These are phyloP conservation scores for Chlorodrepanis virens DNA, from an alignment of 2,113 vertebrate species.

Conservation along the genomic window DNA sequence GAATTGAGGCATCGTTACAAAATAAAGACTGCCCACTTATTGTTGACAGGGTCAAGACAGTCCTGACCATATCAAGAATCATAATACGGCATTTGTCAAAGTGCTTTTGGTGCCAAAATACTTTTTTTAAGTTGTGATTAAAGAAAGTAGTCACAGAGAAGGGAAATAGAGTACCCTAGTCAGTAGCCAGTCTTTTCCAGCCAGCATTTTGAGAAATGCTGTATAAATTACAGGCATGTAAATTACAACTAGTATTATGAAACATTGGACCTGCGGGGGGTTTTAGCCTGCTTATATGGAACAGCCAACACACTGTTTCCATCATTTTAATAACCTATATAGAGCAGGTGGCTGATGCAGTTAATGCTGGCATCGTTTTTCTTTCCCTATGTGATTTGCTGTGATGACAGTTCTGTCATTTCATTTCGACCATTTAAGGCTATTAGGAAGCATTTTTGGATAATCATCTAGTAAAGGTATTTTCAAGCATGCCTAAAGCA, in stretches of 20 bases:
- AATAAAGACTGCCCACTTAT: not conserved
- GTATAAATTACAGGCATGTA: not conserved
- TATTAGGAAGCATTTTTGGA: constrained; percentile 22
- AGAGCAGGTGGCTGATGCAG: constrained; percentile 23
- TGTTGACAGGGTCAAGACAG: not conserved
- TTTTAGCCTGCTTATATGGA: not conserved
- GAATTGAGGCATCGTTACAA: not conserved
- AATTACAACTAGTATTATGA: not conserved
- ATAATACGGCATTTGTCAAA: not conserved
- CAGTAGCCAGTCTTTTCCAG: not conserved
- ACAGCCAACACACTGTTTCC: constrained; percentile 24
- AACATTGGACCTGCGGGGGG: not conserved
- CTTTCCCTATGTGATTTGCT: constrained; percentile 9
- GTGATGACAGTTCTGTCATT: constrained; percentile 19
- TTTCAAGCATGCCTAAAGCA: not conserved
- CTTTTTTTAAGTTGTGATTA: not conserved
- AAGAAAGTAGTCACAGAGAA: not conserved
- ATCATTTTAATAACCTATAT: constrained; percentile 39
- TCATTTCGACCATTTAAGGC: constrained; percentile 26
- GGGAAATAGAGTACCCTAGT: not conserved
- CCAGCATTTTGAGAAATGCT: not conserved
- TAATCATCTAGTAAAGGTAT: not conserved
- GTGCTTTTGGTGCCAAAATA: not conserved
- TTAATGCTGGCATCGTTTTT: constrained; percentile 35
- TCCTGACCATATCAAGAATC: not conserved